Evolutionary conservation across 2,113 vertebrate species (phyloP).

Genomic region (Sylvietta virens): DNA sequence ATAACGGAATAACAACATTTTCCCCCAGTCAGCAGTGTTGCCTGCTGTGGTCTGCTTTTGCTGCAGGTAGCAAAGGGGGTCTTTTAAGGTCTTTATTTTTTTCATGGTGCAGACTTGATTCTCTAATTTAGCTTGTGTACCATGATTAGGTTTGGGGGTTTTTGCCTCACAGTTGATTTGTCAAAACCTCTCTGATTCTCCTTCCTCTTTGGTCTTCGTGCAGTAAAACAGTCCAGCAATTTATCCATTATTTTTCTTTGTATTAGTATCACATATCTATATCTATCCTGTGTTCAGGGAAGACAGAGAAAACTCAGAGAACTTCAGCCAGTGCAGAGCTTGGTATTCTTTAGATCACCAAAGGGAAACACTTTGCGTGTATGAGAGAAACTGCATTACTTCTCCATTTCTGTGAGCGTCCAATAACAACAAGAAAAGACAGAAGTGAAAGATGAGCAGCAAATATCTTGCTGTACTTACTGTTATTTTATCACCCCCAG

Average conservation of each 20-base stretch:
- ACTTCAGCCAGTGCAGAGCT: neutral
- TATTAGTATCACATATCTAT: neutral
- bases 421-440: neutral
- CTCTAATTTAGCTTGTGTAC: neutral
- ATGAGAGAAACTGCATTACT: neutral
- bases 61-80: neutral
- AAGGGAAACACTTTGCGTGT: neutral
- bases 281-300: neutral
- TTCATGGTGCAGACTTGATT: neutral
- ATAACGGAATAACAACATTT: neutral
- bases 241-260: neutral
- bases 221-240: neutral
- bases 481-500: neutral
- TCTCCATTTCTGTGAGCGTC: neutral
- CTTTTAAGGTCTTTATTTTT: neutral
- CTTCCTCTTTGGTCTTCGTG: neutral
- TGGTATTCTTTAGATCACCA: neutral
- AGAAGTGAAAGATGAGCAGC: neutral
- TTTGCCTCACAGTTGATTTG: neutral
- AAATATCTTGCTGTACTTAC: neutral
- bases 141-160: fast-evolving
- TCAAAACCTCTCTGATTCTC: neutral
- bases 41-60: neutral
- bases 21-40: neutral
- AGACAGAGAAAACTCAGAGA: neutral